These are phyloP conservation scores for Sarcophilus harrisii DNA, from an alignment of 2,797 vertebrate species.

Conservation along the genomic window DNA sequence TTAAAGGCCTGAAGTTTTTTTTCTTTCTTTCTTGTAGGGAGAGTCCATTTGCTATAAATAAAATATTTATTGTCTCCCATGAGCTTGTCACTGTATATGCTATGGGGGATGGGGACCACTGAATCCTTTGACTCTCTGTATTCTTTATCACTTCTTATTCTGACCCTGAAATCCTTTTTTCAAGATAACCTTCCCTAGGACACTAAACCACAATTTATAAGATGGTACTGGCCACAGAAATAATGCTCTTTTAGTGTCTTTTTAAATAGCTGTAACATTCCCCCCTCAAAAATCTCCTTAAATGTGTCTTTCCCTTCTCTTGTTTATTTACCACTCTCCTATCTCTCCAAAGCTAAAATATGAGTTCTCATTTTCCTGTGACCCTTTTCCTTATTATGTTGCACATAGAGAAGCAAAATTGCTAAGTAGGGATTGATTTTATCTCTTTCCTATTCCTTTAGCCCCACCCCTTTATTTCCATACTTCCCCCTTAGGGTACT, in stretches of 20 bases:
- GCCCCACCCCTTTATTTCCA: not conserved
- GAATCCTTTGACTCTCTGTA: not conserved
- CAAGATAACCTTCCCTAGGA: not conserved
- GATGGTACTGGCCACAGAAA: not conserved
- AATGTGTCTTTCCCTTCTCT: not conserved
- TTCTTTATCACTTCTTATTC: not conserved
- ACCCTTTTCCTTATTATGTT: not conserved
- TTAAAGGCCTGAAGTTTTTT: no score
- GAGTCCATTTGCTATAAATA: not conserved
- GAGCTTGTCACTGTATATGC: not conserved
- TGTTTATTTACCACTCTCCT: not conserved
- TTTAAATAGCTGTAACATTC: not conserved
- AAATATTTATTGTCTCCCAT: not conserved
- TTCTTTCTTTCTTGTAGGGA: not conserved
- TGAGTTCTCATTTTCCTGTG: not conserved
- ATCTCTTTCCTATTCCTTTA: not conserved
- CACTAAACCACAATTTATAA: not conserved
- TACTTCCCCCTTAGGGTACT: not conserved
- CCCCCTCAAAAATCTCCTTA: not conserved
- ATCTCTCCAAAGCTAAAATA: not conserved
- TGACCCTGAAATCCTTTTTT: not conserved
- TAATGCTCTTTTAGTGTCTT: not conserved
- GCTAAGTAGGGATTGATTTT: not conserved
- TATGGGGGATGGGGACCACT: not conserved
- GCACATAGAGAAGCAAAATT: not conserved